Evolutionary conservation across 2,113 vertebrate genomes (phyloP), one percentile per base, ranked within the genome.

Genomic region (Etheostoma cragini): DNA sequence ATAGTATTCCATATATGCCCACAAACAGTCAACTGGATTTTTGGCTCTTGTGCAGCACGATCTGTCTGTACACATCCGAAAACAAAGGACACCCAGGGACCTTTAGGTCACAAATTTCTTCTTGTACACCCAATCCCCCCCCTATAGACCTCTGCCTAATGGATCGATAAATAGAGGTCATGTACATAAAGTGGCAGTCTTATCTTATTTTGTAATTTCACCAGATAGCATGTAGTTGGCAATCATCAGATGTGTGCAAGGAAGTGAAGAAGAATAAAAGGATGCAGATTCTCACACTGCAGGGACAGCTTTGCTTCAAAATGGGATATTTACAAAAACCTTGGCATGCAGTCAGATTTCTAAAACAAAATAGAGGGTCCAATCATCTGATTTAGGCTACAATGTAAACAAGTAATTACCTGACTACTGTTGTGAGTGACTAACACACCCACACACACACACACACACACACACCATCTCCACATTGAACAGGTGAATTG

Each of bases 81-180:
- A 11, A 15, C 24, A 57, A 11, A 12, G 12, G 21, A 42, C 57
- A 13, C 2, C 49, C 24, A 19, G 21, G 15, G 10, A 64, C 60
- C 4, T 12, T 60, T 21, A 0, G 38, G 22, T 70, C 66, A 38
- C 64, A 80, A 26, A 24, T 54, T n/a, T 79, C 26, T 21, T 52
- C 4, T 26, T 22, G 45, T 42, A 15, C 77, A 62, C 68, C 62
- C 82, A 78, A 78, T 61, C 83, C 82, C 69, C 77, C 87, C 63
- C 66, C 19, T 17, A 33, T 56, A 52, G 54, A 73, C 68, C 82
- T 80, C 80, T 69, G 60, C 50, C 80, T 69, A 42, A 12, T 64
- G 62, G 77, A 94, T 95, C 91, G 88, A 93, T 92, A 91, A 76
- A 69, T 60, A 70, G 60, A 90, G 82, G 78, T 89, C 79, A 84